phyloP scores from a whole-genome alignment of 2,113 vertebrate genomes.

The Cathartes aura region DNA sequence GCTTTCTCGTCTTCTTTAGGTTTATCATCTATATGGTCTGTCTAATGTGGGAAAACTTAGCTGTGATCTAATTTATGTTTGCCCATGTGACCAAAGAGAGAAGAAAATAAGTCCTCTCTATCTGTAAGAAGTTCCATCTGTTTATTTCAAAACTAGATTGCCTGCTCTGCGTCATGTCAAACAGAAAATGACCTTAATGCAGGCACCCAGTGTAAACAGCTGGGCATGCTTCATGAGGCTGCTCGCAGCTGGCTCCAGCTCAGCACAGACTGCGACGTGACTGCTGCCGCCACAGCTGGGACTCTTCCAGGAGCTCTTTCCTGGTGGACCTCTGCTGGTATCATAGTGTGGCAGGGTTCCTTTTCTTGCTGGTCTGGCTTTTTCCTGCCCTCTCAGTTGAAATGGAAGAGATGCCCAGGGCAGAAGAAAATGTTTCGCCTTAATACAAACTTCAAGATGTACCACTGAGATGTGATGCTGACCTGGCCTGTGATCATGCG shows the following conservation, averaged over 20 bases:
- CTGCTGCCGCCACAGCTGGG: background rate
- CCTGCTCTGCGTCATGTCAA: background rate
- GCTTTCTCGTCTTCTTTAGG: background rate
- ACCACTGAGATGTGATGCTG: background rate
- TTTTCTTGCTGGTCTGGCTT: background rate
- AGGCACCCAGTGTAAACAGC: background rate
- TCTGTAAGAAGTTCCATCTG: slow-evolving; percentile 34
- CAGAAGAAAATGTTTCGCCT: background rate
- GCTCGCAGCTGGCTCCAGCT: background rate
- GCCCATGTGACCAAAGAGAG: background rate
- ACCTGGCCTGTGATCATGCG: background rate
- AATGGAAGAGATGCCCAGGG: background rate
- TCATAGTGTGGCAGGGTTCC: background rate
- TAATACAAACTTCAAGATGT: background rate
- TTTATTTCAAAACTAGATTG: background rate
- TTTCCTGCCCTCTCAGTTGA: background rate
- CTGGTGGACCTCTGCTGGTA: background rate
- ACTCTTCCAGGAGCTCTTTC: background rate
- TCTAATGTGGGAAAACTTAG: slow-evolving; percentile 45
- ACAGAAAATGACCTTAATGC: background rate
- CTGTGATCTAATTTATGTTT: slow-evolving; percentile 43
- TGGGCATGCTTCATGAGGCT: background rate
- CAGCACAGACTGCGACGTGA: background rate
- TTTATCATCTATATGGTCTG: slow-evolving; percentile 30
- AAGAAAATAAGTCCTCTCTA: background rate